phyloP scores from a whole-genome alignment of 2,797 vertebrate genomes.

The Muscicapa comitata region DNA sequence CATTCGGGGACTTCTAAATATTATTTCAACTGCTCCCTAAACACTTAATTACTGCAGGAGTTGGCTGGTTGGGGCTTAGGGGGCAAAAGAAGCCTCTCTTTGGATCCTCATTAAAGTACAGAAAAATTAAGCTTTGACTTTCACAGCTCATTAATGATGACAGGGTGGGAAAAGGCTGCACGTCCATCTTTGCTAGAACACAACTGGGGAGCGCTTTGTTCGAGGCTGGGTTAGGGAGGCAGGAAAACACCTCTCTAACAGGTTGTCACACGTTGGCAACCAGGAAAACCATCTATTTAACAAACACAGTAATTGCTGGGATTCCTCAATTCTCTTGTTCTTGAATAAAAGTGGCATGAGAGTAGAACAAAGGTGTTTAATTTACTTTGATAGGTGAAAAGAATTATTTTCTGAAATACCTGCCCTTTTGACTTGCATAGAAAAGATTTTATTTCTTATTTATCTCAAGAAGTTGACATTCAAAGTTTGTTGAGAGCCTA shows the following conservation, averaged over 20 bases:
- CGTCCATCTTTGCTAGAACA: slow-evolving; percentile 17
- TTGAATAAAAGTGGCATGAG: not conserved
- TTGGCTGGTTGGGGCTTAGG: slow-evolving; percentile 19
- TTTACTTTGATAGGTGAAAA: not conserved
- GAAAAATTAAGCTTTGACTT: slow-evolving; percentile 59
- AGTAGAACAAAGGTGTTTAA: not conserved
- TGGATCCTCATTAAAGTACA: slow-evolving; percentile 42
- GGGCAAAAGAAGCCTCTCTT: slow-evolving; percentile 18
- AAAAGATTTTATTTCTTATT: not conserved
- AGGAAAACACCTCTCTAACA: not conserved
- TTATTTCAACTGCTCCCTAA: slow-evolving; percentile 32
- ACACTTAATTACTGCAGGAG: slow-evolving; percentile 34
- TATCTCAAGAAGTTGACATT: not conserved
- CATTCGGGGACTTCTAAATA: slow-evolving; percentile 21
- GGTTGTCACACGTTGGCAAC: not conserved
- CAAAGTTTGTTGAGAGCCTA: not conserved
- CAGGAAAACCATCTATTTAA: not conserved
- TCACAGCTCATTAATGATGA: slow-evolving; percentile 56
- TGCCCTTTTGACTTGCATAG: not conserved
- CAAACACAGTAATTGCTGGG: not conserved
- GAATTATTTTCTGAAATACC: not conserved
- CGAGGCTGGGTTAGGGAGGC: not conserved
- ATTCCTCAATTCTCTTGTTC: not conserved
- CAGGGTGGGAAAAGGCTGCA: slow-evolving; percentile 28
- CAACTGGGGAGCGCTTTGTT: not conserved